Percentiles rank a stretch among this genome's conserved stretches.
These are phyloP conservation scores for Bhutanitis thaidina DNA, from an alignment of 2,888 invertebrate species.

Conservation along the genomic window DNA sequence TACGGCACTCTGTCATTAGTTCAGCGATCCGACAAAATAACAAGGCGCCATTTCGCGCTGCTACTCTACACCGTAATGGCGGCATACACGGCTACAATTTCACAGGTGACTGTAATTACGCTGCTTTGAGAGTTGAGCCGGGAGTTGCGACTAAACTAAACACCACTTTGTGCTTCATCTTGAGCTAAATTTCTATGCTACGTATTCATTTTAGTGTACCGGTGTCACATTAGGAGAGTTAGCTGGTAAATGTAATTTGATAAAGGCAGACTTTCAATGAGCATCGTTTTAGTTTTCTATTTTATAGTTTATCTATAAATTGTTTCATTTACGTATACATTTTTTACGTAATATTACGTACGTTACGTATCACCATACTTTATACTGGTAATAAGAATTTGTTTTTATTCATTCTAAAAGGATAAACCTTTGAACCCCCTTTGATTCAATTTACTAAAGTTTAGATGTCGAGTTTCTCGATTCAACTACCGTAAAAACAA, in stretches of 20 bases:
- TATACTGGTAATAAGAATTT: too few relatives aligned
- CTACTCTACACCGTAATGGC: conserved; percentile 42
- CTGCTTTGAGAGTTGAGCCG: conserved; percentile 54
- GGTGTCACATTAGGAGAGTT: background rate
- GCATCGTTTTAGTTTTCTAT: too few relatives aligned
- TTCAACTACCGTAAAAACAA: too few relatives aligned
- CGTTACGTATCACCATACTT: too few relatives aligned
- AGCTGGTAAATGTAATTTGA: conserved; percentile 13
- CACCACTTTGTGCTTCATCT: conserved; percentile 28
- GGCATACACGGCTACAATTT: conserved; percentile 50
- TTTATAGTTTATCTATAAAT: too few relatives aligned
- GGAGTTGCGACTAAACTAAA: conserved; percentile 43
- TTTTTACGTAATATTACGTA: too few relatives aligned
- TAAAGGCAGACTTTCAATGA: background rate
- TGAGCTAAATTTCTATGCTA: conserved; percentile 29
- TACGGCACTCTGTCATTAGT: conserved; percentile 24
- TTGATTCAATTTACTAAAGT: too few relatives aligned
- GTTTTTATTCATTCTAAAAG: too few relatives aligned
- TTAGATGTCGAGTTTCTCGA: too few relatives aligned
- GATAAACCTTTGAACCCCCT: too few relatives aligned
- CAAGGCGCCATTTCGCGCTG: conserved; percentile 29
- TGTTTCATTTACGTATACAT: too few relatives aligned
- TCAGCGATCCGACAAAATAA: conserved; percentile 38
- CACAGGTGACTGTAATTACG: conserved; percentile 42
- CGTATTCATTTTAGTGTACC: conserved; percentile 24